Evolutionary conservation across 2,888 invertebrate genomes (phyloP).

Genomic region (Zygogramma bicolorata): DNA sequence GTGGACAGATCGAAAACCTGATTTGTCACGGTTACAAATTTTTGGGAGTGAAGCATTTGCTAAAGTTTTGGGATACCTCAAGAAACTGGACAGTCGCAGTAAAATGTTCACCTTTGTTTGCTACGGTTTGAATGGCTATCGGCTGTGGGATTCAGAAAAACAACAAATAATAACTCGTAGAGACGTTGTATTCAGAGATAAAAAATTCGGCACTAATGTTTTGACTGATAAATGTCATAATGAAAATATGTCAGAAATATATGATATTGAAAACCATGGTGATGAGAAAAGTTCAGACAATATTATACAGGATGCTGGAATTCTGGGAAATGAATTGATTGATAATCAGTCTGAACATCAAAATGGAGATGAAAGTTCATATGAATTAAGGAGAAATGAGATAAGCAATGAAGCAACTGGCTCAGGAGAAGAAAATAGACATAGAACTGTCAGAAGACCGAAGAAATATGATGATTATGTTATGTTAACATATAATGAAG

Average conservation of each 20-base stretch:
- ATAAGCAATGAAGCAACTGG: neutral
- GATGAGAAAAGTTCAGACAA: neutral
- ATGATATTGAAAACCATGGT: neutral
- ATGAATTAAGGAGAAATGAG: neutral
- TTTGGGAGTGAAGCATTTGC: constrained; percentile 53
- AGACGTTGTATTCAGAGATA: constrained; percentile 38
- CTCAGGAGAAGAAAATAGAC: neutral
- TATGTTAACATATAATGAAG: constrained; percentile 41
- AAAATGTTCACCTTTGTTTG: constrained; percentile 50
- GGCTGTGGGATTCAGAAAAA: constrained; percentile 30
- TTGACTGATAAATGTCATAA: constrained; percentile 1
- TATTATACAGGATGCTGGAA: neutral
- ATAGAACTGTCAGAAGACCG: neutral
- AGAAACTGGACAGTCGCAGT: constrained; percentile 51
- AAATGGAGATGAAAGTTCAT: neutral
- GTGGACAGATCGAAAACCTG: no score
- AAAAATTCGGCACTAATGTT: constrained; percentile 14
- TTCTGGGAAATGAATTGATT: neutral
- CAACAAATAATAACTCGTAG: constrained; percentile 25
- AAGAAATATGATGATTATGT: constrained; percentile 5
- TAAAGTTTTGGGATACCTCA: constrained; percentile 44
- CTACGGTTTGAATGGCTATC: constrained; percentile 37
- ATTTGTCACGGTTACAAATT: no score
- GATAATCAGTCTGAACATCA: neutral
- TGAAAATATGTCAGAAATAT: neutral